These are phyloP conservation scores for Callipepla californica DNA, from an alignment of 2,113 vertebrate genomes.

Conservation along the genomic window DNA sequence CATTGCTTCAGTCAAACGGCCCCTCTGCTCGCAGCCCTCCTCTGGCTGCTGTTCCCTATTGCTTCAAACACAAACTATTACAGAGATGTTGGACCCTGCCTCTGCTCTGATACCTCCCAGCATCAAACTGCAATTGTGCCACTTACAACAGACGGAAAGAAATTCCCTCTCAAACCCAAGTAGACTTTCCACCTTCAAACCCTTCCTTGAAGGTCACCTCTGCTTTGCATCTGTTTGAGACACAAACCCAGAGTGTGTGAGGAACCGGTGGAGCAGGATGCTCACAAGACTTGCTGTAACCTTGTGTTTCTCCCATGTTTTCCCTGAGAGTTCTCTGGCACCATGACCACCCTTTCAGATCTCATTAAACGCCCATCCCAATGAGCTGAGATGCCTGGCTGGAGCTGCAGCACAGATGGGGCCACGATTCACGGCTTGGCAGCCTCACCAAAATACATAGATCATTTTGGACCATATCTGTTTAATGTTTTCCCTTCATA, in stretches of 20 bases:
- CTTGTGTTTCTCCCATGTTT: neutral
- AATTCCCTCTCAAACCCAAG: neutral
- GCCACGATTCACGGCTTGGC: neutral
- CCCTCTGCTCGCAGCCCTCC: neutral
- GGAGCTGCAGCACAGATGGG: constrained; percentile 16
- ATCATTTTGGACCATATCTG: neutral
- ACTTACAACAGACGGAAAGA: neutral
- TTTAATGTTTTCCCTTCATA: neutral
- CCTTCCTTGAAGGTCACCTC: neutral
- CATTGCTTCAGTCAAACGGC: neutral
- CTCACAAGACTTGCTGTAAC: fast-evolving
- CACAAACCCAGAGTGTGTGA: neutral
- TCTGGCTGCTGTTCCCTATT: neutral
- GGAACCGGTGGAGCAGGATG: neutral
- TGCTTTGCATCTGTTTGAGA: neutral
- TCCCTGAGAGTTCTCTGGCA: neutral
- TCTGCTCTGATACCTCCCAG: neutral
- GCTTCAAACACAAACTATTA: neutral
- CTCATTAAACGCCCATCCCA: neutral
- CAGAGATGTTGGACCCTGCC: neutral
- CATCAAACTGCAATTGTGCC: neutral
- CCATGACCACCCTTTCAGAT: neutral
- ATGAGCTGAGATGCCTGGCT: constrained; percentile 19
- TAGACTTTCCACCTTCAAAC: neutral
- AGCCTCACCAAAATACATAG: neutral